Percentiles rank a stretch among this genome's conserved stretches.
These are phyloP conservation scores for Drosophila bifasciata DNA, from an alignment of 1,140 invertebrate genomes.

Conservation along the genomic window DNA sequence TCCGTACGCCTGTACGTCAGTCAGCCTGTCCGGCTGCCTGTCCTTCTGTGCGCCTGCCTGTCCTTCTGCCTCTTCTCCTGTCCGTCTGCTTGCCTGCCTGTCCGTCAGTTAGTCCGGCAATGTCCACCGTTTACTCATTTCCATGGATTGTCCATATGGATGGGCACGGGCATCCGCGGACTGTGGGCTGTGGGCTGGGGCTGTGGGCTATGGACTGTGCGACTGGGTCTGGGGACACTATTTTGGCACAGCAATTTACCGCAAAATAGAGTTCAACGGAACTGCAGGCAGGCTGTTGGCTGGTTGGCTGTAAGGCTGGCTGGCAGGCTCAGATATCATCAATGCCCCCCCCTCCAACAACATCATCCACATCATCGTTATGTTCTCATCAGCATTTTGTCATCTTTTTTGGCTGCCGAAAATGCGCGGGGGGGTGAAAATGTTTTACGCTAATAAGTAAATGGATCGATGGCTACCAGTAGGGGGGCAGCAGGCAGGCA, in stretches of 20 bases:
- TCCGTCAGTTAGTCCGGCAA: constrained; percentile 27
- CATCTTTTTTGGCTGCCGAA: constrained; percentile 37
- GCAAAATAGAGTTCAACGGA: constrained; percentile 39
- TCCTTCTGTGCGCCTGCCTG: constrained; percentile 35
- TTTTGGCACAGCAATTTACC: constrained; percentile 23
- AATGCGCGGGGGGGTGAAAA: constrained; percentile 23
- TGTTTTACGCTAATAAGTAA: constrained; percentile 50
- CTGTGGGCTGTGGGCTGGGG: neutral
- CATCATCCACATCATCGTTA: constrained; percentile 1
- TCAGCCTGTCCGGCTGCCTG: neutral
- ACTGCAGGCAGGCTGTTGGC: constrained; percentile 1
- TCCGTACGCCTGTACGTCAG: constrained; percentile 37
- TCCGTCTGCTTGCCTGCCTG: constrained; percentile 16
- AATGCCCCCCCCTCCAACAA: neutral
- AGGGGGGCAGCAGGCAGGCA: too few relatives aligned
- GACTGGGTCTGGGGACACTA: neutral
- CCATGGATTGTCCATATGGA: constrained; percentile 29
- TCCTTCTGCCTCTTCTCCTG: constrained; percentile 15
- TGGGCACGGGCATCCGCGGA: too few relatives aligned
- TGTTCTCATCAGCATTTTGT: constrained; percentile 33
- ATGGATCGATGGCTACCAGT: constrained; percentile 42
- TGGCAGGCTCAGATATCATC: constrained; percentile 31
- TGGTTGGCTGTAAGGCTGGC: too few relatives aligned
- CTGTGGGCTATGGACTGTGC: too few relatives aligned
- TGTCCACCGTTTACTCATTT: constrained; percentile 51